Conservation (phyloP, 2,888 invertebrate genomes). For the Deilephila elpenor region DNA sequence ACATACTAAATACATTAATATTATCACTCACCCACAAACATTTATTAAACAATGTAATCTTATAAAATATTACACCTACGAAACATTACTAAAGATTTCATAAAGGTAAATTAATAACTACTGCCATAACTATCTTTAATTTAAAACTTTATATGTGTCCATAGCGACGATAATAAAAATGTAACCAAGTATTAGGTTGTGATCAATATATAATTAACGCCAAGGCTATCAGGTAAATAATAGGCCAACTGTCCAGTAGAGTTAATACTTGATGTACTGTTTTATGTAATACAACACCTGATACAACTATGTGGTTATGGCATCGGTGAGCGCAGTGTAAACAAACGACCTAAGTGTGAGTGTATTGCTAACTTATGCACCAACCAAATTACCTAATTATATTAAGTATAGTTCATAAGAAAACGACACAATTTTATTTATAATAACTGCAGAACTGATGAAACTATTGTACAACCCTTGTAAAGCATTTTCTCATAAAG, state of each 20-base stretch:
- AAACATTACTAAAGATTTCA: neutral
- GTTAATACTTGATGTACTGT: conserved; percentile 41
- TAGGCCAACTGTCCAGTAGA: conserved; percentile 33
- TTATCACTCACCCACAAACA: too few relatives aligned
- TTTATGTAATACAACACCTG: conserved; percentile 68
- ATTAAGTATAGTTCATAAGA: neutral
- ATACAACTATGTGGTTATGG: conserved; percentile 59
- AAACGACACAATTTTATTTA: neutral
- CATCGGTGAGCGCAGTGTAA: conserved; percentile 62
- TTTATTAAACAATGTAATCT: too few relatives aligned
- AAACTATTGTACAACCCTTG: neutral
- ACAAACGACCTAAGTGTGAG: conserved; percentile 49
- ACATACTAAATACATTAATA: neutral
- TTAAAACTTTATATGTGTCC: neutral
- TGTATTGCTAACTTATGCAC: neutral
- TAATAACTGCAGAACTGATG: neutral
- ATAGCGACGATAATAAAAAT: neutral
- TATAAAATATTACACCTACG: neutral
- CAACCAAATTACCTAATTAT: conserved; percentile 4
- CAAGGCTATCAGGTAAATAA: conserved; percentile 32
- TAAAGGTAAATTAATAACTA: too few relatives aligned
- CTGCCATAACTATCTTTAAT: neutral
- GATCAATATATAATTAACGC: neutral
- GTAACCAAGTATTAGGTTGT: neutral
- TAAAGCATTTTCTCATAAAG: neutral